Conservation (phyloP, 1,140 invertebrate species). For the Araneus ventricosus region DNA sequence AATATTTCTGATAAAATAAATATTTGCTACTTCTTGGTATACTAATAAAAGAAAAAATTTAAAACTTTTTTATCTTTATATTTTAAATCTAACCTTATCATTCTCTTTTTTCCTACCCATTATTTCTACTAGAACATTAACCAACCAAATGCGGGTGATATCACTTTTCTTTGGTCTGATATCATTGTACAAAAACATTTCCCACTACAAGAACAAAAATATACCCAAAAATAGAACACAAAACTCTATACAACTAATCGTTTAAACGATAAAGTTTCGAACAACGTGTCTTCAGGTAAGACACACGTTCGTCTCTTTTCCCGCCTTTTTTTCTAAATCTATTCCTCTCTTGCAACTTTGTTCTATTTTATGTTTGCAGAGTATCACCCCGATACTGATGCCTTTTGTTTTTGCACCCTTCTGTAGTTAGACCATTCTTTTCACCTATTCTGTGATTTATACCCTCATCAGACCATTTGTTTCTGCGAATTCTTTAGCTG, state of each 20-base stretch:
- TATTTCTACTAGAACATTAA: no score
- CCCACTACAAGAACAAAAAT: not conserved
- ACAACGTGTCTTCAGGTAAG: not conserved
- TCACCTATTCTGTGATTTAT: slow-evolving; percentile 45
- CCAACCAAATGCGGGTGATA: not conserved
- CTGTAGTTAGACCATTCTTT: slow-evolving; percentile 14
- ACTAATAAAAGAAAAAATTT: no score
- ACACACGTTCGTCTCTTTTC: not conserved
- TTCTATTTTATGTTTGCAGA: not conserved
- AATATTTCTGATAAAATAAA: no score
- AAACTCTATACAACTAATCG: not conserved
- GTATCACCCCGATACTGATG: not conserved
- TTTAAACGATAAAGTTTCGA: not conserved
- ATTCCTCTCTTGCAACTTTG: not conserved
- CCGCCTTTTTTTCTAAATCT: no score
- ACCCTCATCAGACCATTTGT: slow-evolving; percentile 38
- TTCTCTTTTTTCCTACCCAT: no score
- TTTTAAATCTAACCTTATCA: no score
- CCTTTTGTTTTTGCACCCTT: not conserved
- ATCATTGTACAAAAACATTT: not conserved
- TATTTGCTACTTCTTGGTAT: no score
- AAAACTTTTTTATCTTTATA: no score
- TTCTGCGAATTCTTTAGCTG: slow-evolving; percentile 32
- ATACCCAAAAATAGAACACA: not conserved
- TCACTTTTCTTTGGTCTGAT: not conserved